phyloP scores from a whole-genome alignment of 2,888 invertebrate species.

The Pyrocoelia pectoralis region DNA sequence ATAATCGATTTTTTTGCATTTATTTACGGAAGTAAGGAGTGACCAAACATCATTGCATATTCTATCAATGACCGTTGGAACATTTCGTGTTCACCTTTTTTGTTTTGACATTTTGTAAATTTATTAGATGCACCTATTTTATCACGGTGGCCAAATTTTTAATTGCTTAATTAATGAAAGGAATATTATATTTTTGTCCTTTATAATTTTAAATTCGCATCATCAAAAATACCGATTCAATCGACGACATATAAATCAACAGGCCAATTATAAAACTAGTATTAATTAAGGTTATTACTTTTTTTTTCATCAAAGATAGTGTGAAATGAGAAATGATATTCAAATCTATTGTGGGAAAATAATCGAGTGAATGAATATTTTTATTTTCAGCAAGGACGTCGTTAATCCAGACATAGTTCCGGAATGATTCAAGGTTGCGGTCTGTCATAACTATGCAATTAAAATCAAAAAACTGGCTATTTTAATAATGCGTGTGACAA shows the following conservation, averaged over 20 bases:
- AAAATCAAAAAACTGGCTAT: constrained; percentile 24
- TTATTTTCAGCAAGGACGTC: constrained; percentile 31
- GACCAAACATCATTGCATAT: neutral
- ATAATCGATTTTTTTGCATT: neutral
- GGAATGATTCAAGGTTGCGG: constrained; percentile 24
- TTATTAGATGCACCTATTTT: neutral
- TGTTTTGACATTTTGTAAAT: neutral
- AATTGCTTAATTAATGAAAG: neutral
- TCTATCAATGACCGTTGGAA: neutral
- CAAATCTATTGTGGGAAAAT: neutral
- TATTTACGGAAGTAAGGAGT: neutral
- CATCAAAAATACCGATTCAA: neutral
- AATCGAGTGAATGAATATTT: neutral
- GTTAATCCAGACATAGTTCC: constrained; percentile 29
- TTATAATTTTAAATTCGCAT: too few species aligned
- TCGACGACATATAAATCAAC: neutral
- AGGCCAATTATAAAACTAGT: neutral
- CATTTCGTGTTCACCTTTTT: neutral
- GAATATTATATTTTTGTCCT: too few species aligned
- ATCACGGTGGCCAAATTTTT: neutral
- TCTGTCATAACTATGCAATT: constrained; percentile 24
- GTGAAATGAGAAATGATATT: neutral
- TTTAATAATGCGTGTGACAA: constrained; percentile 21
- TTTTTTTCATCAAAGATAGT: neutral
- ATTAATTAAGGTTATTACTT: neutral